phyloP scores from a whole-genome alignment of 2,888 invertebrate species.

The Nephrotoma flavescens region DNA sequence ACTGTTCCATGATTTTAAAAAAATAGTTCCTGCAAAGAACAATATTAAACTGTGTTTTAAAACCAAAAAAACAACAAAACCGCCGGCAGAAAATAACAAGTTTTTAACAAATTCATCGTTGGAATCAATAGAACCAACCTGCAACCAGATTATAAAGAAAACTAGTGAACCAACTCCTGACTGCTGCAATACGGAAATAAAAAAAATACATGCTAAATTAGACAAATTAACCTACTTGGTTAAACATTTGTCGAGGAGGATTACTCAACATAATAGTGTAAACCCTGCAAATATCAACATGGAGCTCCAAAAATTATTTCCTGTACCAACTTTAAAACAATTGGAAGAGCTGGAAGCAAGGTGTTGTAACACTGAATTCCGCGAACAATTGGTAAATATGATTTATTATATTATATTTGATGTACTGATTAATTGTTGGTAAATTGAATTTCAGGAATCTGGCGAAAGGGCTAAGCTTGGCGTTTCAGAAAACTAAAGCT shows the following conservation, averaged over 20 bases:
- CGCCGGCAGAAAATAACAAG: not conserved
- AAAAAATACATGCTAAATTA: not conserved
- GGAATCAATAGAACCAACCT: not conserved
- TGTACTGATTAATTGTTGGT: not conserved
- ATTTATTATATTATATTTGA: not conserved
- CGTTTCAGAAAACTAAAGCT: not conserved
- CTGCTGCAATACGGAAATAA: not conserved
- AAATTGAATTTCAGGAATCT: not conserved
- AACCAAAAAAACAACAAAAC: not conserved
- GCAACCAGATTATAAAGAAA: too few species aligned
- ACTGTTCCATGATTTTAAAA: not conserved
- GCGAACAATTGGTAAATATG: not conserved
- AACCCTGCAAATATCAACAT: not conserved
- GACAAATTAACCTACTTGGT: not conserved
- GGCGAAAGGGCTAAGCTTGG: not conserved
- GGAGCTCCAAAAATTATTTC: not conserved
- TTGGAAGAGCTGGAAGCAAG: not conserved
- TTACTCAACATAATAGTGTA: not conserved
- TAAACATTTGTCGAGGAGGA: not conserved
- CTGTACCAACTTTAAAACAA: not conserved
- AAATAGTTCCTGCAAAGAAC: not conserved
- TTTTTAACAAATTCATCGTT: not conserved
- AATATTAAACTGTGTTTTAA: not conserved
- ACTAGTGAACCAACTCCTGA: not conserved
- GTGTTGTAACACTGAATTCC: not conserved